Evolutionary conservation across 1,140 invertebrate species (phyloP).

Genomic region (Argopecten irradians): DNA sequence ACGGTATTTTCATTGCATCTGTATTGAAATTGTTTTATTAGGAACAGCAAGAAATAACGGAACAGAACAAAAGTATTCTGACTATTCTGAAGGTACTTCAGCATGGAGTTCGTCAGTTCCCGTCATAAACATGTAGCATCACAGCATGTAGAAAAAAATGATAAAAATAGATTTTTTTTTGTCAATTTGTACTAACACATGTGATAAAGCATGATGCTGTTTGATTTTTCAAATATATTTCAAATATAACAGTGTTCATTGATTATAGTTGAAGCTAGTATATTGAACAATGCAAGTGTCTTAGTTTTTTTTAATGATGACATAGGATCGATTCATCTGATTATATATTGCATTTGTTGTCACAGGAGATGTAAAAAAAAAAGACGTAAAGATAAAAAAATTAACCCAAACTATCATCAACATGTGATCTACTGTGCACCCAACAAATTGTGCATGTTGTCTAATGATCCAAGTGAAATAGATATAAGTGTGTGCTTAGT

Average conservation of each 20-base stretch:
- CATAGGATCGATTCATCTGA: no score
- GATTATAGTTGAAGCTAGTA: no score
- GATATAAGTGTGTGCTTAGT: not conserved
- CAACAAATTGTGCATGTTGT: not conserved
- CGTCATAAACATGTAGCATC: not conserved
- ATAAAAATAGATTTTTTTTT: not conserved
- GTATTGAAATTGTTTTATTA: not conserved
- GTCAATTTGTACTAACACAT: not conserved
- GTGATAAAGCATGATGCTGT: not conserved
- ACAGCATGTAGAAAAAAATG: not conserved
- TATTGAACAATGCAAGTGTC: no score
- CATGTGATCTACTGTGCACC: no score
- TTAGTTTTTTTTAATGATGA: no score
- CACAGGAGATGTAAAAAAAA: no score
- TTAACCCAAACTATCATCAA: no score
- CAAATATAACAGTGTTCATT: no score
- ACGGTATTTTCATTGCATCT: not conserved
- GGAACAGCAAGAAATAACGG: conserved; percentile 29
- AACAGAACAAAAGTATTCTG: conserved; percentile 40
- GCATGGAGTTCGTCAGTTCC: not conserved
- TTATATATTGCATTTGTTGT: no score
- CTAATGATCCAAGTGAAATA: not conserved
- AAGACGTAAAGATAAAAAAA: no score
- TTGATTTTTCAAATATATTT: no score
- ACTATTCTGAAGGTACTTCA: conserved; percentile 39